Conservation (phyloP, 2,113 vertebrate species). For the Tetrax tetrax region DNA sequence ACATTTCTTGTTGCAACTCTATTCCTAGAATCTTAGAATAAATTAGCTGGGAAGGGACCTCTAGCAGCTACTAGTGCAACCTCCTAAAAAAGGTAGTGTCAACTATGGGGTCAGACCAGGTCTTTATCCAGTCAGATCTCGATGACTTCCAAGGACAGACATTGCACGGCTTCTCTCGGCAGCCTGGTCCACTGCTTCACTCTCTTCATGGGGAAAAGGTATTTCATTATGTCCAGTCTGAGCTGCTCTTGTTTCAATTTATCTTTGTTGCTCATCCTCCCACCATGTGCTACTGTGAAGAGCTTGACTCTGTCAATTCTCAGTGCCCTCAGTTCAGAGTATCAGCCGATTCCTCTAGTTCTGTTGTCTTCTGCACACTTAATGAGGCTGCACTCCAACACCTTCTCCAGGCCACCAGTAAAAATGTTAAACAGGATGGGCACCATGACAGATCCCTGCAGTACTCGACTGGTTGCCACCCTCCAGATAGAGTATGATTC, state of each 20-base stretch:
- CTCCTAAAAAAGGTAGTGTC: not conserved
- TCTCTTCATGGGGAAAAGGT: not conserved
- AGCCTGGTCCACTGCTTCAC: not conserved
- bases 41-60: not conserved
- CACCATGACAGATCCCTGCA: not conserved
- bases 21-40: not conserved
- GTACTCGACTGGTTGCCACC: not conserved
- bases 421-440: not conserved
- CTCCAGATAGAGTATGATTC: not conserved
- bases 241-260: not conserved
- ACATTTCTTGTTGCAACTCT: not conserved
- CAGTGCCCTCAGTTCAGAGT: rapidly evolving
- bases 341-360: not conserved
- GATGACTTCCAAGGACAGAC: not conserved
- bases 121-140: not conserved
- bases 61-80: not conserved
- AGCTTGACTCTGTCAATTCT: not conserved
- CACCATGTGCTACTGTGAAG: not conserved
- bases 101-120: not conserved
- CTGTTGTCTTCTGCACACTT: not conserved
- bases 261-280: not conserved
- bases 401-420: not conserved
- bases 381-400: not conserved
- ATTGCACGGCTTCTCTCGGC: not conserved
- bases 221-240: not conserved